Conservation (phyloP, 2,797 vertebrate genomes). For the Podargus strigoides region DNA sequence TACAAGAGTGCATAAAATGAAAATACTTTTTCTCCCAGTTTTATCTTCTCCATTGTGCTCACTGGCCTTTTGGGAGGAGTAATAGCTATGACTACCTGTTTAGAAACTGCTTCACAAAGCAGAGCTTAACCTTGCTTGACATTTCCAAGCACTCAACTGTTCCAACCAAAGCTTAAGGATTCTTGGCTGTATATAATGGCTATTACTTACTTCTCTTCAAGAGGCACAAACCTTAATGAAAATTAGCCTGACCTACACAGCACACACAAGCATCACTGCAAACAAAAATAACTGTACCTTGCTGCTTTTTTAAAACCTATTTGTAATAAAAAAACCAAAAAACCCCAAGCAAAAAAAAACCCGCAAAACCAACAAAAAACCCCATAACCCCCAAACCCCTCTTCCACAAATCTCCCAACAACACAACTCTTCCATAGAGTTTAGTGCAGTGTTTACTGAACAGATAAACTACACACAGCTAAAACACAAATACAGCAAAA, state of each 20-base stretch:
- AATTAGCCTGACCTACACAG: background rate
- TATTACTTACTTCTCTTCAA: background rate
- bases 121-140: background rate
- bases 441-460: background rate
- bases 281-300: background rate
- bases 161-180: background rate
- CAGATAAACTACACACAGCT: background rate
- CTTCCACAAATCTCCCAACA: background rate
- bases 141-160: background rate
- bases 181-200: background rate
- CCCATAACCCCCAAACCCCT: rapidly evolving
- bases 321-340: background rate
- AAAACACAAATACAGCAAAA: background rate
- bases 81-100: background rate
- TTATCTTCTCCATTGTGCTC: background rate
- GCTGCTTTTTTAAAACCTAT: background rate
- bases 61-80: background rate
- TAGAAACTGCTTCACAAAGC: background rate
- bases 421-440: background rate
- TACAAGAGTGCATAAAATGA: background rate
- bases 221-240: background rate
- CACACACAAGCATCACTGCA: background rate
- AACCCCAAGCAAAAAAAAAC: background rate
- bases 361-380: too few species aligned
- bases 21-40: background rate